Evolutionary conservation across 2,797 vertebrate genomes (phyloP).

Genomic region (Perdix hodgsoniae): DNA sequence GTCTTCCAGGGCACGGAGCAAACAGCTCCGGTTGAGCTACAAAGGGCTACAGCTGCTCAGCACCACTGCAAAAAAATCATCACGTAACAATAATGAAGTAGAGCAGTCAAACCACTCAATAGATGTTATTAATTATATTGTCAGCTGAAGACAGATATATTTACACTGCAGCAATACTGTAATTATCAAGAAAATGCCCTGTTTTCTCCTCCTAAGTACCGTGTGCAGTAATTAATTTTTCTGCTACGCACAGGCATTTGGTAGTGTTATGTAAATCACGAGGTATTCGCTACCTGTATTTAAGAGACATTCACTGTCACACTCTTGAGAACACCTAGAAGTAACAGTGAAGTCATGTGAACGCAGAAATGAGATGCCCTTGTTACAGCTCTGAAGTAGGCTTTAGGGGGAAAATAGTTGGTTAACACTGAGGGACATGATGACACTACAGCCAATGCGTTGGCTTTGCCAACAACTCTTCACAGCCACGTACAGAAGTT

Average conservation of each 20-base stretch:
- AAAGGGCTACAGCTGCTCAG: not conserved
- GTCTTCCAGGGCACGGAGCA: not conserved
- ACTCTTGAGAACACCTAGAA: not conserved
- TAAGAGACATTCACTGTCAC: not conserved
- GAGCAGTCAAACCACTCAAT: conserved; percentile 3
- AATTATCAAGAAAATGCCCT: conserved; percentile 36
- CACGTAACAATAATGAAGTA: not conserved
- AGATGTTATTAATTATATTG: conserved; percentile 39
- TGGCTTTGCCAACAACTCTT: not conserved
- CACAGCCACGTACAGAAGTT: not conserved
- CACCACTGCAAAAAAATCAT: not conserved
- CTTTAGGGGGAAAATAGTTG: not conserved
- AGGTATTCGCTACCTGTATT: not conserved
- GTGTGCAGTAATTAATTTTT: conserved; percentile 38
- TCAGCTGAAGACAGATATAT: not conserved
- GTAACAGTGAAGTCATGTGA: not conserved
- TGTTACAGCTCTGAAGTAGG: not conserved
- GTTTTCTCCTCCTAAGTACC: conserved; percentile 27
- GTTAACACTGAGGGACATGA: not conserved
- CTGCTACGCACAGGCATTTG: not conserved
- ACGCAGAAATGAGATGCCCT: not conserved
- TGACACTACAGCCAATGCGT: not conserved
- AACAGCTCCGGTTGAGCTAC: not conserved
- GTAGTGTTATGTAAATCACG: not conserved
- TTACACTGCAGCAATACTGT: conserved; percentile 45